A percentile compares a stretch with the other conserved stretches of the same genome.
Evolutionary conservation across 2,797 vertebrate species (phyloP).

Genomic region (Glyptemys insculpta): DNA sequence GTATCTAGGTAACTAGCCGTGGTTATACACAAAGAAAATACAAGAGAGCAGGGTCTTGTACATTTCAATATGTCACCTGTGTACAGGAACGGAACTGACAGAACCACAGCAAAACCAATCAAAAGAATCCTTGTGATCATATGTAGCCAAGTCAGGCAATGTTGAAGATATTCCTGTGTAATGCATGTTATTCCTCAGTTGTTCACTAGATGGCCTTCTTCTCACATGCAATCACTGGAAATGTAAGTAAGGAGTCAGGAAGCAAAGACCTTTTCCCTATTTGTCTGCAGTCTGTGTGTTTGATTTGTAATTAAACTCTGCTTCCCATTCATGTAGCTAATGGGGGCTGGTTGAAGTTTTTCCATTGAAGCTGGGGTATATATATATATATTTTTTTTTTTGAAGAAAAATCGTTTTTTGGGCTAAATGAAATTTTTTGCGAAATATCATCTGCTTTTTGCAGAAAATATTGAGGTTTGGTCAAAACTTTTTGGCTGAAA

Average conservation of each 20-base stretch:
- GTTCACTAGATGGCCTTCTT: background rate
- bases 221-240: accelerated
- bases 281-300: background rate
- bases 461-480: background rate
- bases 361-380: background rate
- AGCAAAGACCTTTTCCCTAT: background rate
- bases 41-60: background rate
- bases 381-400: background rate
- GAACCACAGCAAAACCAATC: accelerated
- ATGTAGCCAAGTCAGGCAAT: accelerated
- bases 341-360: background rate
- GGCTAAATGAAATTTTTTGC: background rate
- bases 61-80: background rate
- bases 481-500: background rate
- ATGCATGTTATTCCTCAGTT: background rate
- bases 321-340: background rate
- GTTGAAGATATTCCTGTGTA: background rate
- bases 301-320: background rate
- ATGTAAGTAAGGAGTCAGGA: no score
- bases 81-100: accelerated
- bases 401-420: background rate
- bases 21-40: background rate
- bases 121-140: accelerated
- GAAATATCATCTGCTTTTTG: background rate
- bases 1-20: background rate